Base-by-base conservation (phyloP, 2,113 vertebrate genomes). In the Ochotona princeps region DNA sequence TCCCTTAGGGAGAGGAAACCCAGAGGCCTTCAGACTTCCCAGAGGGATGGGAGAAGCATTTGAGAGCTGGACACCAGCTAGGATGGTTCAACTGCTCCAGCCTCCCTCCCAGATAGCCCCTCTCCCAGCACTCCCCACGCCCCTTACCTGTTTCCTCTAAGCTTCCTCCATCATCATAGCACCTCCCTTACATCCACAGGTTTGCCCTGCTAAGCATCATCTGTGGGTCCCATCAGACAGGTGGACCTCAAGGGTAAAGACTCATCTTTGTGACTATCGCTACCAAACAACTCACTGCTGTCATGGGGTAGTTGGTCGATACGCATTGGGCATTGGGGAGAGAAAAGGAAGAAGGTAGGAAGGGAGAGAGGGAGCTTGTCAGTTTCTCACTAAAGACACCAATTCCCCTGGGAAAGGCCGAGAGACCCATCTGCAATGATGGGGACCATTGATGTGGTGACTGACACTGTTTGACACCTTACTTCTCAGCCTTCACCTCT, bases 401-500 rank as follows among this genome's bases (percentile, higher is more conserved):
- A 49, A 3, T 54, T 11, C 7, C 11, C 15, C 3, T 25, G 1
- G 54, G 69, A 67, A 81, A 70, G 60, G 54, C 65, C 2, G 3
- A 8, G 20, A 79, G 20, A 28, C 23, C 26, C 35, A 30, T n/a
- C 47, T 32, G 0, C 23, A 0, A 0, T 1, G 15, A 14, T 7
- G 1, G 30, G 25, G 3, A 8, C 28, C 63, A 18, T 11, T 4
- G 0, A 0, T 0, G 0, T n/a, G 11, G 10, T 1, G 23, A 32
- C 63, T 3, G 57, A 44, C 70, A n/a, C 30, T 26, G 47, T 6
- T 44, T 44, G 63, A 13, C 26, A 38, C 61, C 25, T 7, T 13
- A 23, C 26, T 35, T 72, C 2, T 0, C 2, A 2, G 2, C 25
- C 26, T 35, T 13, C 1, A 21, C 18, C 13, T 5, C 1, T 25